Percentiles rank a stretch among this genome's conserved stretches.
phyloP scores from a whole-genome alignment of 1,140 invertebrate species.

The Neodiprion lecontei region DNA sequence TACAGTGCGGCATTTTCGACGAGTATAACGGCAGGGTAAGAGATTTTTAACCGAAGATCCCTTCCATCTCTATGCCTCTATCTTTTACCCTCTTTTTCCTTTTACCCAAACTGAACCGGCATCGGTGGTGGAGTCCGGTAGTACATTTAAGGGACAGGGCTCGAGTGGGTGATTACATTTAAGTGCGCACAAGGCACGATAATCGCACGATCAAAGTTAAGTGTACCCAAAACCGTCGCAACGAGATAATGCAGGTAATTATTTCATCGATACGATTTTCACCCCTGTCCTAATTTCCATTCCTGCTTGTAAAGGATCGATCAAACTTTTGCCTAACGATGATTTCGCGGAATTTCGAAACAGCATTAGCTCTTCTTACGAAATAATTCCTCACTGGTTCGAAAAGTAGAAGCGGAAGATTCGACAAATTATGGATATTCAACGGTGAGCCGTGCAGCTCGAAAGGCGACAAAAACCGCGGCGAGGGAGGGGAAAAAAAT shows the following conservation, averaged over 20 bases:
- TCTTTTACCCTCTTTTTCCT: too few species aligned
- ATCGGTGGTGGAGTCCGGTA: too few species aligned
- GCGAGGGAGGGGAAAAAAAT: constrained; percentile 4
- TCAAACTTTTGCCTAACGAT: background rate
- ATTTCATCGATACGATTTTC: background rate
- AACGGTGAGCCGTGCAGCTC: background rate
- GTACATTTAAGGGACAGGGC: too few species aligned
- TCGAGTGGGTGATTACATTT: background rate
- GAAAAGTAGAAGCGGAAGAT: constrained; percentile 4
- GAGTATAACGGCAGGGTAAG: too few species aligned
- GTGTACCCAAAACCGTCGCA: background rate
- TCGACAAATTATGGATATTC: background rate
- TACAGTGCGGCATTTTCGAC: too few species aligned
- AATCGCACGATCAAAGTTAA: background rate
- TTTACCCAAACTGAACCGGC: too few species aligned
- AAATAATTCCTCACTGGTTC: background rate
- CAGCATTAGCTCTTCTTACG: background rate
- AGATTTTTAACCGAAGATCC: too few species aligned
- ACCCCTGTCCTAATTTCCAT: background rate
- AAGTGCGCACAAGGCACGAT: background rate
- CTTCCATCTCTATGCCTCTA: too few species aligned
- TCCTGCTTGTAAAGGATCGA: too few species aligned
- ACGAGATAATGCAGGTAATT: background rate
- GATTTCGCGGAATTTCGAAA: background rate
- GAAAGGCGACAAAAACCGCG: constrained; percentile 20